Percentiles rank a stretch among this genome's conserved stretches.
Evolutionary conservation across 2,888 invertebrate species (phyloP).

Genomic region (Nycteola revayana): DNA sequence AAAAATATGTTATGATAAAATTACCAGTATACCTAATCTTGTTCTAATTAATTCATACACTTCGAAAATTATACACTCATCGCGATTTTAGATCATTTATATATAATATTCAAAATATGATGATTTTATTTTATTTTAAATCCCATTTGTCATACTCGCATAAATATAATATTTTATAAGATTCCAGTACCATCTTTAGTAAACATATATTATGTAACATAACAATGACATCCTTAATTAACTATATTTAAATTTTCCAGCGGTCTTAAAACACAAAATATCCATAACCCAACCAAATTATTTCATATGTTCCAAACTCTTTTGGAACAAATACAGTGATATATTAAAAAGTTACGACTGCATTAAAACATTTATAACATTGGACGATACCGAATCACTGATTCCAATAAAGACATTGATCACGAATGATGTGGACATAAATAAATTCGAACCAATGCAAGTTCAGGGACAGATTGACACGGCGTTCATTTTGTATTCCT

Average conservation of each 20-base stretch:
- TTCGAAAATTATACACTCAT: too few relatives aligned
- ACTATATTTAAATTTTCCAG: slow-evolving; percentile 55
- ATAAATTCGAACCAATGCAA: slow-evolving; percentile 59
- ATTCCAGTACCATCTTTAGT: not conserved
- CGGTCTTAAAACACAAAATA: slow-evolving; percentile 84
- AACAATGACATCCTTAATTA: not conserved
- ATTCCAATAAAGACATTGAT: slow-evolving; percentile 42
- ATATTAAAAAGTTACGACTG: slow-evolving; percentile 44
- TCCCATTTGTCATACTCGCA: not conserved
- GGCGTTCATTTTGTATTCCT: slow-evolving; percentile 83
- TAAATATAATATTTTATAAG: not conserved
- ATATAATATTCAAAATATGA: too few relatives aligned
- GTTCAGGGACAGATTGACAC: slow-evolving; percentile 65
- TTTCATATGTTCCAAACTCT: slow-evolving; percentile 82
- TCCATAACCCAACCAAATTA: slow-evolving; percentile 85
- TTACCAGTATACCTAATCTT: too few relatives aligned
- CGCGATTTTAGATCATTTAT: too few relatives aligned
- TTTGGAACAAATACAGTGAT: slow-evolving; percentile 62
- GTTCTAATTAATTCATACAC: too few relatives aligned
- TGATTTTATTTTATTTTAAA: not conserved
- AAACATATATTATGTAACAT: too few relatives aligned
- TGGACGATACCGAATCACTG: slow-evolving; percentile 42
- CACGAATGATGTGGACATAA: slow-evolving; percentile 38
- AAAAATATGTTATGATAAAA: too few relatives aligned
- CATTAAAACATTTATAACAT: slow-evolving; percentile 45